phyloP scores from a whole-genome alignment of 1,140 invertebrate species.

The Coptotermes formosanus region DNA sequence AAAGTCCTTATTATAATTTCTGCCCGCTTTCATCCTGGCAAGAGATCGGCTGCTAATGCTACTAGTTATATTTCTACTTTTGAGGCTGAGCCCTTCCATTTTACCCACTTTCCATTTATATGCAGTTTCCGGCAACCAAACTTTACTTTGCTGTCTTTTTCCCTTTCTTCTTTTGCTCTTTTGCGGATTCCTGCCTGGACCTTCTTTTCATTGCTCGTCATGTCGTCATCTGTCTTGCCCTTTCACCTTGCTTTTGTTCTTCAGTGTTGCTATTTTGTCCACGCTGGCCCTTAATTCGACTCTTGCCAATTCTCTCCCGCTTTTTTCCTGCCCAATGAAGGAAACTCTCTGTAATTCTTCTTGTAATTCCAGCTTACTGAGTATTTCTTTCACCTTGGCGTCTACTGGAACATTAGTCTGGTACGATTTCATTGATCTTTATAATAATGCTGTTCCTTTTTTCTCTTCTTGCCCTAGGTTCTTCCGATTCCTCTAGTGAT shows the following conservation, averaged over 20 bases:
- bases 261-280: background rate
- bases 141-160: background rate
- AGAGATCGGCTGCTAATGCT: too few relatives aligned
- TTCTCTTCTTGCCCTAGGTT: too few relatives aligned
- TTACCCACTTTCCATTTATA: background rate
- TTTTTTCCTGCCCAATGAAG: background rate
- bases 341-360: background rate
- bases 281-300: background rate
- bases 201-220: background rate
- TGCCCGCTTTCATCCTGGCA: too few relatives aligned
- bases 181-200: background rate
- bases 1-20: too few relatives aligned
- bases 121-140: background rate
- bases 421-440: background rate
- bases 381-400: background rate
- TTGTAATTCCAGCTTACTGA: background rate
- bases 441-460: background rate
- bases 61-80: too few relatives aligned
- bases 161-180: slow-evolving; percentile 16
- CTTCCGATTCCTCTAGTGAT: background rate
- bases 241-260: background rate
- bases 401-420: background rate
- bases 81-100: background rate
- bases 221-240: background rate
- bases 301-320: background rate